A percentile compares a stretch with the other conserved stretches of the same genome.
phyloP scores from a whole-genome alignment of 2,113 vertebrate genomes.

The Hippopotamus amphibius region DNA sequence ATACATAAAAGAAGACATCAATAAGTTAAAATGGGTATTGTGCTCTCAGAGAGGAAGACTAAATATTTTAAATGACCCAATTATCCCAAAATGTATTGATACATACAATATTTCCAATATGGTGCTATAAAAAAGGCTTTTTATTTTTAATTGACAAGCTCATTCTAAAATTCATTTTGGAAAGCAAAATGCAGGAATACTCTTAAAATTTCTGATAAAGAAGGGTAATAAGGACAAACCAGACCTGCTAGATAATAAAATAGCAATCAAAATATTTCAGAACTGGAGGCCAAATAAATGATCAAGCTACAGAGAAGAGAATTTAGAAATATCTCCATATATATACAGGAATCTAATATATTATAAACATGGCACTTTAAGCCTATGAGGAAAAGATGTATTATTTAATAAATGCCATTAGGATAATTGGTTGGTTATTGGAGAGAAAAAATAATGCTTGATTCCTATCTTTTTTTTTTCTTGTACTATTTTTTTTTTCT shows the following conservation, averaged over 20 bases:
- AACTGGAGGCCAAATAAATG: not conserved
- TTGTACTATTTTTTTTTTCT: constrained; percentile 37
- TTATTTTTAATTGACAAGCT: not conserved
- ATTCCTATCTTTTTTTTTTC: not conserved
- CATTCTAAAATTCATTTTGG: not conserved
- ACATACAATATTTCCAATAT: not conserved
- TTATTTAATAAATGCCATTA: not conserved
- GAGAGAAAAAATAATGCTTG: not conserved
- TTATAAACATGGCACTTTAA: not conserved
- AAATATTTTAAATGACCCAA: not conserved
- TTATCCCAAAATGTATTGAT: not conserved
- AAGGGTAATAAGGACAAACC: not conserved
- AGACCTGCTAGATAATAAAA: not conserved
- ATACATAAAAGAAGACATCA: not conserved
- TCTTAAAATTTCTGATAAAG: not conserved
- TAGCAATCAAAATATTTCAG: not conserved
- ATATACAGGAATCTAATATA: not conserved
- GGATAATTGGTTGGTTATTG: not conserved
- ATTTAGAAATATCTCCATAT: not conserved
- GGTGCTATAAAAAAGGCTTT: not conserved
- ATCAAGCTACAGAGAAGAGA: not conserved
- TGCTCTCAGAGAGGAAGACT: not conserved
- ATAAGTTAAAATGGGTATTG: not conserved
- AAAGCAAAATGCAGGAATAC: not conserved
- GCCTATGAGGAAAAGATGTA: not conserved